phyloP scores from a whole-genome alignment of 2,888 invertebrate species.

The Eretmocerus hayati region DNA sequence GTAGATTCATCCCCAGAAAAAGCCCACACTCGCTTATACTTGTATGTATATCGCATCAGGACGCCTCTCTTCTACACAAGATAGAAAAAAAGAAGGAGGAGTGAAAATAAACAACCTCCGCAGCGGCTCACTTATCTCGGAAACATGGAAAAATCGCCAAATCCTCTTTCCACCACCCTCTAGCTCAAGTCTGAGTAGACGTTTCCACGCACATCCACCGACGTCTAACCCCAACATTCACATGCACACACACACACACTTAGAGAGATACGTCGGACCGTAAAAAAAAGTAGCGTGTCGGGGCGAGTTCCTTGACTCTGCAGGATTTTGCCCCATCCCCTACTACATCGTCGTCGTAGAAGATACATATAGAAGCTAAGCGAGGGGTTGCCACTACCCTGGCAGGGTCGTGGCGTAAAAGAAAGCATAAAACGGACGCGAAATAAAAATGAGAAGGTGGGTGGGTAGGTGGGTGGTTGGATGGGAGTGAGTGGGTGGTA shows the following conservation, averaged over 20 bases:
- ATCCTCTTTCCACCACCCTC: slow-evolving; percentile 1
- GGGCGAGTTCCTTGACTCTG: not conserved
- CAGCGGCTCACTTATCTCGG: not conserved
- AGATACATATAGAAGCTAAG: too few species aligned
- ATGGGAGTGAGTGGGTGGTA: too few species aligned
- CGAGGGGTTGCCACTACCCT: not conserved
- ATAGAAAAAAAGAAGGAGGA: not conserved
- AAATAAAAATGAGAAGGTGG: slow-evolving; percentile 1
- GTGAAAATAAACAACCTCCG: not conserved
- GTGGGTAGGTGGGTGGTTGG: not conserved
- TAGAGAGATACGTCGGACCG: not conserved
- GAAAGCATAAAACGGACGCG: slow-evolving; percentile 4
- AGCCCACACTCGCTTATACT: too few species aligned
- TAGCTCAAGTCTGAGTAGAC: not conserved
- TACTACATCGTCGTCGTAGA: too few species aligned
- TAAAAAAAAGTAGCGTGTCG: not conserved
- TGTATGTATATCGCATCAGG: too few species aligned
- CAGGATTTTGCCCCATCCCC: not conserved
- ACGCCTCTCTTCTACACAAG: too few species aligned
- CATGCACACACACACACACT: too few species aligned
- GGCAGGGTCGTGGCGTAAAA: not conserved
- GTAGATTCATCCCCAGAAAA: too few species aligned
- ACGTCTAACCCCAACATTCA: not conserved
- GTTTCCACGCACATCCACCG: not conserved
- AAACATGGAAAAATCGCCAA: slow-evolving; percentile 10